phyloP scores from a whole-genome alignment of 1,140 invertebrate species.

The Trialeurodes vaporariorum region DNA sequence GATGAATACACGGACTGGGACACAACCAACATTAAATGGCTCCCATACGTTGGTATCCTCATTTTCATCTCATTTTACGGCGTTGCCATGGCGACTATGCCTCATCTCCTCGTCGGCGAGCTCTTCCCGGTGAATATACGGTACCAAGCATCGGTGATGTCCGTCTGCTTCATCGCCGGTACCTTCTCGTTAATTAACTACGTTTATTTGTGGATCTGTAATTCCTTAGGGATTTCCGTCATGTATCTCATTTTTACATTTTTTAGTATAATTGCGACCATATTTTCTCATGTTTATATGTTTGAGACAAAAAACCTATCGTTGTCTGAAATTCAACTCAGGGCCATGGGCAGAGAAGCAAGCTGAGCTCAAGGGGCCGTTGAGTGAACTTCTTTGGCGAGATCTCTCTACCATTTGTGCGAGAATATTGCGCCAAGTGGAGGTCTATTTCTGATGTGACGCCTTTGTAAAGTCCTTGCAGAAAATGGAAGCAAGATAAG shows the following conservation, averaged over 20 bases:
- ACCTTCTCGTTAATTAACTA: neutral
- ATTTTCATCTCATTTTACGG: neutral
- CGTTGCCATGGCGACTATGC: neutral
- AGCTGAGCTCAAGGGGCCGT: too few relatives aligned
- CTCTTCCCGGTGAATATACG: neutral
- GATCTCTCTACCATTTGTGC: too few relatives aligned
- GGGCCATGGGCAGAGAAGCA: too few relatives aligned
- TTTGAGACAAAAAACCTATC: neutral
- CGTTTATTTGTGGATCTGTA: neutral
- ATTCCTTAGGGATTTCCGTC: neutral
- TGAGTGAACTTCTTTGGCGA: too few relatives aligned
- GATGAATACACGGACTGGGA: neutral
- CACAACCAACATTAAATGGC: neutral
- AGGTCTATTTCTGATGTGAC: too few relatives aligned
- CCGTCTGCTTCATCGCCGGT: neutral
- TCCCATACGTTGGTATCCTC: neutral
- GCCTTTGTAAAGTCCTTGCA: too few relatives aligned
- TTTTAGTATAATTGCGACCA: neutral
- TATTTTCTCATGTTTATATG: neutral
- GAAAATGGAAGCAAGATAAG: too few relatives aligned
- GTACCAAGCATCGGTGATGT: neutral
- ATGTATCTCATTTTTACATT: neutral
- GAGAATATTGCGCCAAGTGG: too few relatives aligned
- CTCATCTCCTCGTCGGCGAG: neutral
- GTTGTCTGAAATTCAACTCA: neutral